These are phyloP conservation scores for Octodonta nipae DNA, from an alignment of 2,888 invertebrate species.

Conservation along the genomic window DNA sequence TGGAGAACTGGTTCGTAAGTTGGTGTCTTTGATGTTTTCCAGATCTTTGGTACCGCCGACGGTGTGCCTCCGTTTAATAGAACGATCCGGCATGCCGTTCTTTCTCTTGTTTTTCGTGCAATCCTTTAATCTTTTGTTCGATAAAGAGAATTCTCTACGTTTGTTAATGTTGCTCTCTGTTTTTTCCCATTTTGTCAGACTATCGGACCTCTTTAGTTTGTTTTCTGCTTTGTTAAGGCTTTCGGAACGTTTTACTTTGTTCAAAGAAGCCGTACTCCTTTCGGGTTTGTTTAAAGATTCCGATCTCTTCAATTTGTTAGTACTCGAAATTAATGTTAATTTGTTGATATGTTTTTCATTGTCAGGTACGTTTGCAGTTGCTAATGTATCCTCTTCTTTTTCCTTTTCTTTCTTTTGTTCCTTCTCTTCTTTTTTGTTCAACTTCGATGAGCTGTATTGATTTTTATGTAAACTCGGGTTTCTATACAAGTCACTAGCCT, in stretches of 20 bases:
- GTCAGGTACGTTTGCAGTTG: conserved; percentile 28
- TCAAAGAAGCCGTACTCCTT: conserved; percentile 34
- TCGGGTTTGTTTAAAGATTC: conserved; percentile 49
- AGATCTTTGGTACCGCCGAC: conserved; percentile 88
- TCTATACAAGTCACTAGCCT: conserved; percentile 32
- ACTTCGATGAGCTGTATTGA: conserved; percentile 20
- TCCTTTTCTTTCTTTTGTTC: conserved; percentile 33
- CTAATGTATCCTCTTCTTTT: conserved; percentile 37
- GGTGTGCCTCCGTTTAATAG: conserved; percentile 79
- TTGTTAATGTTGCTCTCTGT: conserved; percentile 68
- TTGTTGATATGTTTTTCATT: conserved; percentile 28
- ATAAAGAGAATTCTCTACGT: conserved; percentile 43
- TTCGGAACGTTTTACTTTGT: conserved; percentile 47
- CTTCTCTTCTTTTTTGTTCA: conserved; percentile 22
- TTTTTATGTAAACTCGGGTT: conserved; percentile 43
- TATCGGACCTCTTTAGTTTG: conserved; percentile 46
- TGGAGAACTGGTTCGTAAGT: conserved; percentile 48
- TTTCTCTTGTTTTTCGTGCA: conserved; percentile 57
- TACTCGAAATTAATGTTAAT: conserved; percentile 14
- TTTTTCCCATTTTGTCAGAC: conserved; percentile 59
- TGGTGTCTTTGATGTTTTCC: conserved; percentile 46
- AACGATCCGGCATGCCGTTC: conserved; percentile 66
- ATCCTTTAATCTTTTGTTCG: conserved; percentile 36
- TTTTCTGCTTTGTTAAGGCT: conserved; percentile 43
- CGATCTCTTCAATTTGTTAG: conserved; percentile 39